Conservation (phyloP, 2,113 vertebrate genomes). For the Crotalus tigris region DNA sequence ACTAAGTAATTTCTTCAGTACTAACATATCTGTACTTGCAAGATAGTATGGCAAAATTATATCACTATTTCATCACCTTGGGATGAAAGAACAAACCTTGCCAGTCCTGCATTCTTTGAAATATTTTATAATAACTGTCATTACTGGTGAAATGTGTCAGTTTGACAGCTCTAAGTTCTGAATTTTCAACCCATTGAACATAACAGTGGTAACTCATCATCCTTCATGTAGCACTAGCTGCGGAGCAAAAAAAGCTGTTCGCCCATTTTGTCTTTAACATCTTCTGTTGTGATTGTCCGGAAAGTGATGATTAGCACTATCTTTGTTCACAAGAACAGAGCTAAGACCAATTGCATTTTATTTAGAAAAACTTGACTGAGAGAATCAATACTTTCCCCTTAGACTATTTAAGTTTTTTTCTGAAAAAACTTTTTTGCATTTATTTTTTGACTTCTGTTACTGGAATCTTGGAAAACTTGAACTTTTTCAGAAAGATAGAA, state of each 20-base stretch:
- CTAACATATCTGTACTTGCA: conserved; percentile 41
- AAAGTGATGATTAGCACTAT: conserved; percentile 20
- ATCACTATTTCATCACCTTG: conserved; percentile 57
- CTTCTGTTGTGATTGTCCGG: conserved; percentile 19
- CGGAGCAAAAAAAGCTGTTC: neutral
- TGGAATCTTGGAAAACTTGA: conserved; percentile 7
- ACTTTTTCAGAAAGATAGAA: neutral
- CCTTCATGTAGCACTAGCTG: neutral
- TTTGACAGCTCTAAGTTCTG: conserved; percentile 44
- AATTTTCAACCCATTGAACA: conserved; percentile 16
- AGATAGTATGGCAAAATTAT: conserved; percentile 35
- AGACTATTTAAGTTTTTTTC: neutral
- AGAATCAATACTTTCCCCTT: neutral
- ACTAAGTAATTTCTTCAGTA: conserved; percentile 1
- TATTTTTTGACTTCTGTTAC: neutral
- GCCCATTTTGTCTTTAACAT: conserved; percentile 2
- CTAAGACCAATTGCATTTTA: neutral
- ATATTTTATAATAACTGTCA: conserved; percentile 46
- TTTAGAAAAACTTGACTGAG: neutral
- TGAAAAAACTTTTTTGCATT: neutral
- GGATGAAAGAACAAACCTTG: conserved; percentile 43
- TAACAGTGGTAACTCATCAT: conserved; percentile 6
- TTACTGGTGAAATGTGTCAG: conserved; percentile 36
- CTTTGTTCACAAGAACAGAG: conserved; percentile 2
- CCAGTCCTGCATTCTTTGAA: conserved; percentile 36